Evolutionary conservation across 2,888 invertebrate species (phyloP).

Genomic region (Trichogramma evanescens): DNA sequence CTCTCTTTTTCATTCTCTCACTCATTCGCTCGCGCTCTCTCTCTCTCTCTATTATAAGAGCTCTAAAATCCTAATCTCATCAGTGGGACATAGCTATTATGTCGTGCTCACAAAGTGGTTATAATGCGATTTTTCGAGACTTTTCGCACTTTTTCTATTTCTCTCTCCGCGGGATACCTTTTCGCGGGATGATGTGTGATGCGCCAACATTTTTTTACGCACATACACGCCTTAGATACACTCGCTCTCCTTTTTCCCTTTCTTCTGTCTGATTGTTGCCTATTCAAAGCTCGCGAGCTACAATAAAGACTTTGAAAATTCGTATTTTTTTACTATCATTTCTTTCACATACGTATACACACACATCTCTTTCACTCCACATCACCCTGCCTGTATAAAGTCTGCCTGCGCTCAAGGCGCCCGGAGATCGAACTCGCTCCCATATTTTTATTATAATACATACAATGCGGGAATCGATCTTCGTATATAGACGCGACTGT

Average conservation of each 20-base stretch:
- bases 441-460: conserved; percentile 1
- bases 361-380: too few relatives aligned
- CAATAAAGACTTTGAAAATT: too few relatives aligned
- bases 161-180: conserved; percentile 1
- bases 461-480: conserved; percentile 26
- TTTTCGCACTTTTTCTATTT: conserved; percentile 11
- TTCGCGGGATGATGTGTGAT: not conserved
- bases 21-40: not conserved
- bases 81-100: not conserved
- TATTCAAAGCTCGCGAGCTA: too few relatives aligned
- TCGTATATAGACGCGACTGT: conserved; percentile 21
- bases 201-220: not conserved
- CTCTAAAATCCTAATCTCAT: conserved; percentile 14
- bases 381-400: too few relatives aligned
- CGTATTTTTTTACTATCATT: too few relatives aligned
- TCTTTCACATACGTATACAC: too few relatives aligned
- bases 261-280: too few relatives aligned
- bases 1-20: too few relatives aligned
- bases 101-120: conserved; percentile 2
- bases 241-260: not conserved
- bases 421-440: too few relatives aligned
- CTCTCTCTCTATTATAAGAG: conserved; percentile 12
- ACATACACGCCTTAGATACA: too few relatives aligned
- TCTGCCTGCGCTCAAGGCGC: too few relatives aligned
- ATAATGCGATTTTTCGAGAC: conserved; percentile 20